These are phyloP conservation scores for Tetrax tetrax DNA, from an alignment of 2,113 vertebrate genomes.

Conservation along the genomic window DNA sequence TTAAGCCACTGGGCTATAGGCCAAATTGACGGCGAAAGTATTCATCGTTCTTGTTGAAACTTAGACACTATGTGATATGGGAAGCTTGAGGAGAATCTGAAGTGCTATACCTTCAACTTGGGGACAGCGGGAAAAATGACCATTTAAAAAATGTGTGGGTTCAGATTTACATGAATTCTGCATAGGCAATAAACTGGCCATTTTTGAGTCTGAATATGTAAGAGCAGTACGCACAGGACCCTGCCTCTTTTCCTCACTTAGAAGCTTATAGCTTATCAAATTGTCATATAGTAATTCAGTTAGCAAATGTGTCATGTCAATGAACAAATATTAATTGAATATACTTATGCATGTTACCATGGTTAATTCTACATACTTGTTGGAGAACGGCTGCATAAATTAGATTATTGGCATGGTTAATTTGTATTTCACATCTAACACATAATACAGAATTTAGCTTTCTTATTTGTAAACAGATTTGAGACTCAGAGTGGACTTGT, in stretches of 20 bases:
- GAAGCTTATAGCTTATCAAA: neutral
- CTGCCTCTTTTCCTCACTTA: neutral
- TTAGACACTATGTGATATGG: neutral
- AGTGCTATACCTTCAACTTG: neutral
- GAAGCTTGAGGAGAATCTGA: neutral
- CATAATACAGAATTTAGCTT: neutral
- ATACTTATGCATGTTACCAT: neutral
- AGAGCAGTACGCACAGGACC: neutral
- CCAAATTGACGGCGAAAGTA: neutral
- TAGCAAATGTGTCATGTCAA: neutral
- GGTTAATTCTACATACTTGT: slow-evolving; percentile 27
- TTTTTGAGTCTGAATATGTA: neutral
- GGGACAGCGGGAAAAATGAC: neutral
- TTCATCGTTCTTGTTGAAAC: neutral
- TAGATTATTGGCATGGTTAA: neutral
- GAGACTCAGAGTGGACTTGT: neutral
- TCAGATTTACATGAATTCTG: neutral
- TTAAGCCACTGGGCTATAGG: neutral
- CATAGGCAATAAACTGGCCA: neutral
- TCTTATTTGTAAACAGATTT: neutral
- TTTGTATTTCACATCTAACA: neutral
- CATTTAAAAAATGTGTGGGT: neutral
- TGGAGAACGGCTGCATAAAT: neutral
- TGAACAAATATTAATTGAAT: slow-evolving; percentile 18
- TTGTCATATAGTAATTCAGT: neutral